Evolutionary conservation across 2,113 vertebrate genomes (phyloP).

Genomic region (Loxodonta africana): DNA sequence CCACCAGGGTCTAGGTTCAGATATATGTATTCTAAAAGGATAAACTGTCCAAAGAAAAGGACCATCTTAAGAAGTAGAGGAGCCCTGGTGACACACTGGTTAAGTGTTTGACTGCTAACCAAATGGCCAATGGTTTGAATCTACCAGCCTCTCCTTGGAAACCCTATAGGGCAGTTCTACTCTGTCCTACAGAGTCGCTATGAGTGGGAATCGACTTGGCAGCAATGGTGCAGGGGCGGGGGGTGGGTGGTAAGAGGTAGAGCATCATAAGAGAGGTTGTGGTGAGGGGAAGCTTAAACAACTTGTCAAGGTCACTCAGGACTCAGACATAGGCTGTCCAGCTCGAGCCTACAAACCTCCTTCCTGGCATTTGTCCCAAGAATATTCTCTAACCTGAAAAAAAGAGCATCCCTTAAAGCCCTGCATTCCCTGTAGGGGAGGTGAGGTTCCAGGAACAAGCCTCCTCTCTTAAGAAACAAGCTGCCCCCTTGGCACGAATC

Average conservation of each 20-base stretch:
- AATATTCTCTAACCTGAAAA: background rate
- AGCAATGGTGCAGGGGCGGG: background rate
- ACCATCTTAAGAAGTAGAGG: background rate
- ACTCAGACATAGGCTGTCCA: background rate
- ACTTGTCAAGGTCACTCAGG: background rate
- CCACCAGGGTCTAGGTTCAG: background rate
- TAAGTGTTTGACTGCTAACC: too few relatives aligned
- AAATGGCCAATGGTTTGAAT: too few relatives aligned
- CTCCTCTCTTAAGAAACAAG: background rate
- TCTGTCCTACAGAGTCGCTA: too few relatives aligned
- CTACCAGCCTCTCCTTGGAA: too few relatives aligned
- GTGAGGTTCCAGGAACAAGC: background rate
- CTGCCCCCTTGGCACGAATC: background rate
- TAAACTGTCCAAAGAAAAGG: background rate
- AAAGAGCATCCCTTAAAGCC: background rate
- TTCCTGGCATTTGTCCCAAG: background rate
- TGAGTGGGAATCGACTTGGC: too few relatives aligned
- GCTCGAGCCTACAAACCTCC: background rate
- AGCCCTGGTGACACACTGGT: too few relatives aligned
- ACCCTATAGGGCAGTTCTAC: too few relatives aligned
- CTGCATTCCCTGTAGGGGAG: accelerated
- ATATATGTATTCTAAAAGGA: background rate
- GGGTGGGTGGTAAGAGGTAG: background rate
- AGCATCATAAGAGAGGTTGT: background rate
- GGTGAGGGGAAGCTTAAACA: background rate